Evolutionary conservation across 2,888 invertebrate species (phyloP).

Genomic region (Ophion obscuratus): DNA sequence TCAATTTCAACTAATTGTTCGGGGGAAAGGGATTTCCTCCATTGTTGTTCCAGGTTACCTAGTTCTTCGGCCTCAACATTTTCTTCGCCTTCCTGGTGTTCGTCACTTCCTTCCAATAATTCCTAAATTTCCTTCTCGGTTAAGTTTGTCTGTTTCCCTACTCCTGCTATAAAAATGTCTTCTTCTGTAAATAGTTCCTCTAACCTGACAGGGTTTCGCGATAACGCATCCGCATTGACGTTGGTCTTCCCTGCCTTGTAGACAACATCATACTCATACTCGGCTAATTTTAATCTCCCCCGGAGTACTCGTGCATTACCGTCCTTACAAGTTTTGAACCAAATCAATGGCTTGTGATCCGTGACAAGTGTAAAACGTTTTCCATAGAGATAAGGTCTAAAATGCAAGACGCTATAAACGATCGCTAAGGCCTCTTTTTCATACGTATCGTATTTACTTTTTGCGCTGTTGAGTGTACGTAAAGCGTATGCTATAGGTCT

Average conservation of each 20-base stretch:
- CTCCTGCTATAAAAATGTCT: conserved; percentile 19
- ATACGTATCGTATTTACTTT: too few relatives aligned
- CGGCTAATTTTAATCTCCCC: conserved; percentile 69
- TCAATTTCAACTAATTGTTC: too few relatives aligned
- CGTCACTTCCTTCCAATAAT: too few relatives aligned
- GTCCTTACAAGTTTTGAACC: conserved; percentile 65
- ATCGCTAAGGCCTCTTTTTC: too few relatives aligned
- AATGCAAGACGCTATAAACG: too few relatives aligned
- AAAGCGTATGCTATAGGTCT: too few relatives aligned
- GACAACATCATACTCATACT: conserved; percentile 74
- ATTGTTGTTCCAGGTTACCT: conserved; percentile 4
- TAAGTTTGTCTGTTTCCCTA: not conserved
- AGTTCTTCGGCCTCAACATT: not conserved
- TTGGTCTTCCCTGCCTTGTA: conserved; percentile 63
- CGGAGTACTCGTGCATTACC: conserved; percentile 70
- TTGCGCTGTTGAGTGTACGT: too few relatives aligned
- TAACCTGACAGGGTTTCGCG: conserved; percentile 42
- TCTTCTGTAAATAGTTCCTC: not conserved
- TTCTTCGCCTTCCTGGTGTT: not conserved
- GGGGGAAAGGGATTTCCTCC: too few relatives aligned
- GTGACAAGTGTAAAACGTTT: too few relatives aligned
- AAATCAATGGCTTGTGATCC: conserved; percentile 61
- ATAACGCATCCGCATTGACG: conserved; percentile 45
- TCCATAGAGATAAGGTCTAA: too few relatives aligned
- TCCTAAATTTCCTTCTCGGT: conserved; percentile 6